These are phyloP conservation scores for Cephus spinipes DNA, from an alignment of 2,888 invertebrate genomes.

Conservation along the genomic window DNA sequence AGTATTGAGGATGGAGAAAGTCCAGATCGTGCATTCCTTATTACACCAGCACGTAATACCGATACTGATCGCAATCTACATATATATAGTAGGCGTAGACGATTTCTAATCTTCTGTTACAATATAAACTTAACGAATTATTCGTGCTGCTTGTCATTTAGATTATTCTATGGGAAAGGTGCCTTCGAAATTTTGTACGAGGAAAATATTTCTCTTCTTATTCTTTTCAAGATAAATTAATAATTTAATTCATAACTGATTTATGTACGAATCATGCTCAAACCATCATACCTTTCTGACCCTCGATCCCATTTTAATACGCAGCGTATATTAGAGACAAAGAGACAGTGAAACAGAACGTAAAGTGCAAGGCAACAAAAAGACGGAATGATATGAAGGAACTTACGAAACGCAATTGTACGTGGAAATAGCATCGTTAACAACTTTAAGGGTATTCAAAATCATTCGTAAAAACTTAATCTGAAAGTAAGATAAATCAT, in stretches of 20 bases:
- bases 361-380: slow-evolving; percentile 7
- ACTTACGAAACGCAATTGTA: slow-evolving; percentile 4
- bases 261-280: slow-evolving; percentile 11
- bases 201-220: slow-evolving; percentile 3
- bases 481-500: slow-evolving; percentile 38
- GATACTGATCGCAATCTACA: neutral
- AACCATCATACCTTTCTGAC: slow-evolving; percentile 45
- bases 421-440: slow-evolving; percentile 16
- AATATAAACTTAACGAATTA: neutral
- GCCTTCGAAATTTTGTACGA: neutral
- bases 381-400: slow-evolving; percentile 6
- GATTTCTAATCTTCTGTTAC: neutral
- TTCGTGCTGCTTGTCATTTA: neutral
- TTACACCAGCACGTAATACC: neutral
- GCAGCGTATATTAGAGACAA: slow-evolving; percentile 40
- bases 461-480: slow-evolving; percentile 37
- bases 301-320: slow-evolving; percentile 40
- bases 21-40: neutral
- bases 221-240: neutral
- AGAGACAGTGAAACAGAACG: slow-evolving; percentile 23
- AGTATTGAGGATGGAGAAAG: neutral
- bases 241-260: neutral
- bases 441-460: slow-evolving; percentile 12
- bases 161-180: neutral
- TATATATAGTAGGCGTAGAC: neutral